phyloP scores from a whole-genome alignment of 2,113 vertebrate genomes.

The Antechinus stuartii region DNA sequence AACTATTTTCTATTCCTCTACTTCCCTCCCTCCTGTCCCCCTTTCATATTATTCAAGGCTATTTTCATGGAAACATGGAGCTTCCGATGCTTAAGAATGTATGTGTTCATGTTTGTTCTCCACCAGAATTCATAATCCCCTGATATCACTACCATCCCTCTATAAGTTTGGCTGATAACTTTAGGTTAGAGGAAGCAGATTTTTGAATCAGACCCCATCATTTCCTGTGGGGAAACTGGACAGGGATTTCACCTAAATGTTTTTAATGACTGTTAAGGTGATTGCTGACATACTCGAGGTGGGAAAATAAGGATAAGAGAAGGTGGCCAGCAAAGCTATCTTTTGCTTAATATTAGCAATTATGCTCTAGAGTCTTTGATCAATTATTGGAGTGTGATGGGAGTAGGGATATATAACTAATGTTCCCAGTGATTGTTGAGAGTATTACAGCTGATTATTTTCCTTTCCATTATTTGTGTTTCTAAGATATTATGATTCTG shows the following conservation, averaged over 20 bases:
- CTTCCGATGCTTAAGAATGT: conserved; percentile 11
- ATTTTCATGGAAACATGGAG: conserved; percentile 55
- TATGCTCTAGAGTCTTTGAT: background rate
- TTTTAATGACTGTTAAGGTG: too few relatives aligned
- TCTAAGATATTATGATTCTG: background rate
- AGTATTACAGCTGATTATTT: background rate
- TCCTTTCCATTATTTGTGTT: background rate
- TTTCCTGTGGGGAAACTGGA: background rate
- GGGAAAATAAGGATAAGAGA: rapidly evolving
- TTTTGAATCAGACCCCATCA: background rate
- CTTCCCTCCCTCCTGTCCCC: background rate
- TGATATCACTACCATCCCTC: background rate
- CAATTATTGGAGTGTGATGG: background rate
- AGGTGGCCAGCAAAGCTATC: too few relatives aligned
- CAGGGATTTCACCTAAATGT: rapidly evolving
- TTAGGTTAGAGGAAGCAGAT: background rate
- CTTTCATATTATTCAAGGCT: conserved; percentile 4
- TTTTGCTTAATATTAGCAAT: background rate
- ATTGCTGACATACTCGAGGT: too few relatives aligned
- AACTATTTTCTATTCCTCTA: conserved; percentile 28
- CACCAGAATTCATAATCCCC: conserved; percentile 22
- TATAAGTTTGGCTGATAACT: background rate
- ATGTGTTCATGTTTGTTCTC: conserved; percentile 12
- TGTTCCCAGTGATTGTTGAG: background rate
- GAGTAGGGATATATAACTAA: background rate